phyloP scores from a whole-genome alignment of 2,888 invertebrate species.

The Papilio demoleus region DNA sequence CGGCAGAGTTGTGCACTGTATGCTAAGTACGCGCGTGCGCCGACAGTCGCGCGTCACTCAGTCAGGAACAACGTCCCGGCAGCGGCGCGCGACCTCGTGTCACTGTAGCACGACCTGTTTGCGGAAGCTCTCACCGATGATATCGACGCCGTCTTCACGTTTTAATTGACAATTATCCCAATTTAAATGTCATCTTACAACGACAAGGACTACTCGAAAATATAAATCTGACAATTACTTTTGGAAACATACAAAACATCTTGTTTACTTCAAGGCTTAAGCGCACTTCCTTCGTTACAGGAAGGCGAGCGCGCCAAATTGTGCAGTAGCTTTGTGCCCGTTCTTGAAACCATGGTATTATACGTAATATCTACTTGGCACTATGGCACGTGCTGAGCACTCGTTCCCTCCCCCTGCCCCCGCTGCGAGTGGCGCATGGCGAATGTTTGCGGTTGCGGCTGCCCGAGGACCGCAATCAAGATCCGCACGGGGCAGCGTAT shows the following conservation, averaged over 20 bases:
- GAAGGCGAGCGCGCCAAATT: background rate
- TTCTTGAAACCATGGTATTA: no score
- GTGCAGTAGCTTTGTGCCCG: background rate
- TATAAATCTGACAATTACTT: background rate
- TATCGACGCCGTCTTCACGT: background rate
- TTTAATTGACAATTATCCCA: conserved; percentile 13
- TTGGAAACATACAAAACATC: no score
- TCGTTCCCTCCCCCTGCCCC: no score
- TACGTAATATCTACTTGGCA: no score
- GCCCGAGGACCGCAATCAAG: background rate
- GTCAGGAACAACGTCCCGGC: background rate
- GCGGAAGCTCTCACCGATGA: background rate
- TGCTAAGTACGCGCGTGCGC: background rate
- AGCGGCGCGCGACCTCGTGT: background rate
- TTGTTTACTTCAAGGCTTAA: background rate
- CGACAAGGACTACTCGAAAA: background rate
- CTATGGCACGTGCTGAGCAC: no score
- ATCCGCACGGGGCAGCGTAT: background rate
- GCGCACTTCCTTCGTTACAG: background rate
- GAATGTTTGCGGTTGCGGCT: background rate
- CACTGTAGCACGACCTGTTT: background rate
- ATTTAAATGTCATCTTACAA: background rate
- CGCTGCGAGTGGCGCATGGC: no score
- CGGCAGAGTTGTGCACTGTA: no score
- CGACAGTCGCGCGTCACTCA: background rate